phyloP scores from a whole-genome alignment of 2,888 invertebrate species.

The Drosophila incognita region DNA sequence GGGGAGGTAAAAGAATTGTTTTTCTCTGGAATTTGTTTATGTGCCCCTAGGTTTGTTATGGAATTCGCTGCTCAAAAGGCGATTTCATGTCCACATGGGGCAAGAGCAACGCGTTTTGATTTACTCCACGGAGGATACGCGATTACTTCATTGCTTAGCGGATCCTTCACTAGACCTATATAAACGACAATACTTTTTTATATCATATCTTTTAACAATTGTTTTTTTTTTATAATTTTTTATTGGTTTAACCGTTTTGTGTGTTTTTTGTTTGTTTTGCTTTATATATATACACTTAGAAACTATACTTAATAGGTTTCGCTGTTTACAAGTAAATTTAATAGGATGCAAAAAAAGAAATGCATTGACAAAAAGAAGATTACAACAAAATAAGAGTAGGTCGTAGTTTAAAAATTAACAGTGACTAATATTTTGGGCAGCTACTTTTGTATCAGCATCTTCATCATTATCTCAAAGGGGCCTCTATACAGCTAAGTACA shows the following conservation, averaged over 20 bases:
- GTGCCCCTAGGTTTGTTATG: conserved; percentile 1
- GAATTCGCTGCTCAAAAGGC: conserved; percentile 14
- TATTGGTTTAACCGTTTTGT: conserved; percentile 19
- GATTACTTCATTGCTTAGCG: background rate
- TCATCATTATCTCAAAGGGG: conserved; percentile 5
- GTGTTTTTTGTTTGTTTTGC: conserved; percentile 8
- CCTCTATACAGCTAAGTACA: conserved; percentile 45
- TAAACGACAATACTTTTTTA: conserved; percentile 3
- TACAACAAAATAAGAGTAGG: conserved; percentile 44
- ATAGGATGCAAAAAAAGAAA: conserved; percentile 57
- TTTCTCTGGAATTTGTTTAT: background rate
- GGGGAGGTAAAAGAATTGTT: background rate
- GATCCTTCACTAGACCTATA: background rate
- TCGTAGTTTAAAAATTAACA: conserved; percentile 26
- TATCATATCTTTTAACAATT: conserved; percentile 10
- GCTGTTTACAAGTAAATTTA: conserved; percentile 56
- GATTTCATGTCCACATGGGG: conserved; percentile 4
- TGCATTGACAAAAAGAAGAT: conserved; percentile 59
- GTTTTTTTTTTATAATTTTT: conserved; percentile 14
- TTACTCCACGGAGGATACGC: background rate
- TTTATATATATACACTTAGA: conserved; percentile 65
- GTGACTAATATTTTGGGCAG: conserved; percentile 38
- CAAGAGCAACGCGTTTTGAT: background rate
- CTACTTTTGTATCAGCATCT: background rate
- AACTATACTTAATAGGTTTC: conserved; percentile 49